A percentile compares a stretch with the other conserved stretches of the same genome.
These are phyloP conservation scores for Paramisgurnus dabryanus DNA, from an alignment of 2,113 vertebrate species.

Conservation along the genomic window DNA sequence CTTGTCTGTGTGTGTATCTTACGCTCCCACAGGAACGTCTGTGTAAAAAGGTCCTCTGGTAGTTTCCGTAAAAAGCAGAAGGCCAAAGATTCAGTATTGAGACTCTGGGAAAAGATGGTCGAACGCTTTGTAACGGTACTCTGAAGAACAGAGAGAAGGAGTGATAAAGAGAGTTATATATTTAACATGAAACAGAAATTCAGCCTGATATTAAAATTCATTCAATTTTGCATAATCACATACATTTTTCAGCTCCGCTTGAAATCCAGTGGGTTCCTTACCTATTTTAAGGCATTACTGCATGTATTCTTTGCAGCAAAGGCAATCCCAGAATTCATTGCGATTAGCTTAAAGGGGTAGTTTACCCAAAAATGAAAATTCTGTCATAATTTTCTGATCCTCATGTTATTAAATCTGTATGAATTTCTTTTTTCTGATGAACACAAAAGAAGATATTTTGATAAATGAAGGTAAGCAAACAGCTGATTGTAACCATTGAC, in stretches of 20 bases:
- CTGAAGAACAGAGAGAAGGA: background rate
- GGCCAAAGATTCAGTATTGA: background rate
- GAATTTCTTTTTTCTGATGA: too few relatives aligned
- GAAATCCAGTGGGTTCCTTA: too few relatives aligned
- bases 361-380: too few relatives aligned
- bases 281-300: background rate
- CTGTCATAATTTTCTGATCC: too few relatives aligned
- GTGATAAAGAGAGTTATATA: background rate
- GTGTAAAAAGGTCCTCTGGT: conserved; percentile 18
- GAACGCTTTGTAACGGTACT: background rate
- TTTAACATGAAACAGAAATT: background rate
- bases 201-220: background rate
- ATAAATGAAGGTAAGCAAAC: too few relatives aligned
- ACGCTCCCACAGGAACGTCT: conserved; percentile 56
- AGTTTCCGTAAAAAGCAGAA: background rate
- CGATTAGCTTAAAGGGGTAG: background rate
- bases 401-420: too few relatives aligned
- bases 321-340: background rate
- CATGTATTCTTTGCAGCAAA: background rate
- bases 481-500: too few relatives aligned
- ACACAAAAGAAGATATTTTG: too few relatives aligned
- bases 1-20: conserved; percentile 55
- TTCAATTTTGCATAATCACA: background rate
- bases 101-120: background rate
- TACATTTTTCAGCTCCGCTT: background rate